These are phyloP conservation scores for Akabosia matsudoensis DNA, from an alignment of 1,140 invertebrate genomes.

Conservation along the genomic window DNA sequence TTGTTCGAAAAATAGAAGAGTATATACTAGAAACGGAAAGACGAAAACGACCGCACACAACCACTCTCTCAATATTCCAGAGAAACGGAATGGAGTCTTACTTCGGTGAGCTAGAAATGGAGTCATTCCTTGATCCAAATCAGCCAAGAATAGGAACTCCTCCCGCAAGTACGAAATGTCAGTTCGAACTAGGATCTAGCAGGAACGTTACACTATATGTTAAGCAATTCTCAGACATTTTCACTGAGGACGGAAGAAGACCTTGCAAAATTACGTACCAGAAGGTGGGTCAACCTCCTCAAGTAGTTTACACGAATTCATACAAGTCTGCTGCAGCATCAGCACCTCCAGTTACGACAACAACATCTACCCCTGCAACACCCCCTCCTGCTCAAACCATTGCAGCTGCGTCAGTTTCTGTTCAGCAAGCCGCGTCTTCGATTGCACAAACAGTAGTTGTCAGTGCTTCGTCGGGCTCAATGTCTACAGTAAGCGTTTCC, in stretches of 20 bases:
- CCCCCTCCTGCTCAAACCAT: neutral
- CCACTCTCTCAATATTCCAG: conserved; percentile 42
- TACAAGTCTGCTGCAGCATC: conserved; percentile 22
- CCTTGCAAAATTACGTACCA: conserved; percentile 46
- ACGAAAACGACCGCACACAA: conserved; percentile 42
- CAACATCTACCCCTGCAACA: neutral
- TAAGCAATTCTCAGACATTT: conserved; percentile 46
- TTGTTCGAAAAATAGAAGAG: conserved; percentile 41
- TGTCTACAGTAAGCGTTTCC: neutral
- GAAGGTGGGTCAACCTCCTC: conserved; percentile 40
- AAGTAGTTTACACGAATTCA: conserved; percentile 31
- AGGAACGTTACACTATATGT: conserved; percentile 38
- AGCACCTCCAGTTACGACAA: neutral
- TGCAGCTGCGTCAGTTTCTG: neutral
- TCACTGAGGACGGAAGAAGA: conserved; percentile 44
- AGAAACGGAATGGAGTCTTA: conserved; percentile 42
- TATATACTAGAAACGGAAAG: conserved; percentile 46
- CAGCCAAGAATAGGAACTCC: neutral
- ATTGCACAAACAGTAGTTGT: conserved; percentile 19
- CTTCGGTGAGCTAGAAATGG: conserved; percentile 45
- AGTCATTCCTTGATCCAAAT: conserved; percentile 36
- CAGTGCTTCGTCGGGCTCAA: neutral
- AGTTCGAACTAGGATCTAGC: conserved; percentile 43
- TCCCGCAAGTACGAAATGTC: conserved; percentile 39
- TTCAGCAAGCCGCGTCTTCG: neutral